phyloP scores from a whole-genome alignment of 2,888 invertebrate species.

The Schizotus pectinicornis region DNA sequence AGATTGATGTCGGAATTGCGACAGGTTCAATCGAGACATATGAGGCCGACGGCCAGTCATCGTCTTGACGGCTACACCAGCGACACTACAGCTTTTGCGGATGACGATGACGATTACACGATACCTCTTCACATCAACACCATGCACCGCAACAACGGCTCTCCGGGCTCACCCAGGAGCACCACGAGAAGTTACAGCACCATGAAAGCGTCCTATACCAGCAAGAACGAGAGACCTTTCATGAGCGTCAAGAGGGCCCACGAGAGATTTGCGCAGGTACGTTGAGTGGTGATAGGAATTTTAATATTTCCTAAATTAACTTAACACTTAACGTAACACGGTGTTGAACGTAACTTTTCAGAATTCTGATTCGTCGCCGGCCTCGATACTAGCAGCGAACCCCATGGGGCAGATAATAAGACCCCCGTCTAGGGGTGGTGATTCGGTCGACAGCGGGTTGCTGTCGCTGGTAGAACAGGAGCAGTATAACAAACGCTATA shows the following conservation, averaged over 20 bases:
- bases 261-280: slow-evolving; percentile 54
- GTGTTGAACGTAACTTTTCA: slow-evolving; percentile 36
- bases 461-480: slow-evolving; percentile 55
- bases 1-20: slow-evolving; percentile 66
- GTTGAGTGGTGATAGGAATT: background rate
- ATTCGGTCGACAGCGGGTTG: slow-evolving; percentile 52
- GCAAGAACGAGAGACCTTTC: slow-evolving; percentile 66
- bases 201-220: slow-evolving; percentile 43
- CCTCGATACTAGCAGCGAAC: slow-evolving; percentile 51
- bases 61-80: slow-evolving; percentile 79
- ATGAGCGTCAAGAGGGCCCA: slow-evolving; percentile 67
- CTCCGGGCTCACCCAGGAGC: slow-evolving; percentile 17
- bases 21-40: slow-evolving; percentile 59
- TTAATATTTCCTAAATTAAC: slow-evolving; percentile 1
- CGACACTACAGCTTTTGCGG: slow-evolving; percentile 79
- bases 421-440: slow-evolving; percentile 43
- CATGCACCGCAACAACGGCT: slow-evolving; percentile 39
- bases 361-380: slow-evolving; percentile 49
- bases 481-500: slow-evolving; percentile 41
- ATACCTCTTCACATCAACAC: slow-evolving; percentile 75
- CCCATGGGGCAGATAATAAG: slow-evolving; percentile 52
- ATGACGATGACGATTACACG: slow-evolving; percentile 75
- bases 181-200: slow-evolving; percentile 31
- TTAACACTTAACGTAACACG: slow-evolving; percentile 3
- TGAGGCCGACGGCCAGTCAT: slow-evolving; percentile 58